Evolutionary conservation across 1,140 invertebrate genomes (phyloP).

Genomic region (Aphelinus certus): DNA sequence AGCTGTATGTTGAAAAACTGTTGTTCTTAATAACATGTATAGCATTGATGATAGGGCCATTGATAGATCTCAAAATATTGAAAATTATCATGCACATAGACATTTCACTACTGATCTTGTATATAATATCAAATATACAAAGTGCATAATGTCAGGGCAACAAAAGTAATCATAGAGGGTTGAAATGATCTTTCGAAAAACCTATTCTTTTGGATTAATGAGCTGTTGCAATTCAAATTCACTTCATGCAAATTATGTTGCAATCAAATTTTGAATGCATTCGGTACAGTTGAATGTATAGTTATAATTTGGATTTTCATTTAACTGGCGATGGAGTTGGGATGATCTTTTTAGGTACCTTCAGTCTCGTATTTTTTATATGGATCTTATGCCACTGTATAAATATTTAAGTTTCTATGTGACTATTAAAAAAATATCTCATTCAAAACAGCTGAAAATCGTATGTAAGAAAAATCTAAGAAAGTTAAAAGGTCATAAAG

Average conservation of each 20-base stretch:
- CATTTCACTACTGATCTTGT: constrained; percentile 46
- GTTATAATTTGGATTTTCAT: too few species aligned
- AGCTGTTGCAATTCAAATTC: constrained; percentile 22
- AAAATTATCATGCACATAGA: constrained; percentile 37
- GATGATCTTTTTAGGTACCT: constrained; percentile 4
- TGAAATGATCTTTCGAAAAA: neutral
- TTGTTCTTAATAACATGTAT: constrained; percentile 25
- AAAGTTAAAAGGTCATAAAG: constrained; percentile 37
- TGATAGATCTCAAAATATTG: constrained; percentile 36
- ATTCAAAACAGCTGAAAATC: constrained; percentile 20
- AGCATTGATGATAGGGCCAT: constrained; percentile 35
- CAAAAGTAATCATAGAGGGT: constrained; percentile 12
- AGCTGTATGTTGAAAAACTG: constrained; percentile 15
- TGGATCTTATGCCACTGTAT: constrained; percentile 28
- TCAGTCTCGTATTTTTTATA: constrained; percentile 28
- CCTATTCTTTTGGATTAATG: constrained; percentile 11
- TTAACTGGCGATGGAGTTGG: too few species aligned
- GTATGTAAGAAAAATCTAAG: constrained; percentile 27
- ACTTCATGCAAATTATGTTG: neutral
- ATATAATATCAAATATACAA: constrained; percentile 45
- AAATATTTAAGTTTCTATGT: constrained; percentile 21
- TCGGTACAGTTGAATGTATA: too few species aligned
- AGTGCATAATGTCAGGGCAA: constrained; percentile 45
- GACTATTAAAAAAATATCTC: constrained; percentile 15
- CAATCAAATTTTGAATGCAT: too few species aligned